Base-by-base conservation (phyloP, 2,113 vertebrate species). In the Xiphophorus maculatus region DNA sequence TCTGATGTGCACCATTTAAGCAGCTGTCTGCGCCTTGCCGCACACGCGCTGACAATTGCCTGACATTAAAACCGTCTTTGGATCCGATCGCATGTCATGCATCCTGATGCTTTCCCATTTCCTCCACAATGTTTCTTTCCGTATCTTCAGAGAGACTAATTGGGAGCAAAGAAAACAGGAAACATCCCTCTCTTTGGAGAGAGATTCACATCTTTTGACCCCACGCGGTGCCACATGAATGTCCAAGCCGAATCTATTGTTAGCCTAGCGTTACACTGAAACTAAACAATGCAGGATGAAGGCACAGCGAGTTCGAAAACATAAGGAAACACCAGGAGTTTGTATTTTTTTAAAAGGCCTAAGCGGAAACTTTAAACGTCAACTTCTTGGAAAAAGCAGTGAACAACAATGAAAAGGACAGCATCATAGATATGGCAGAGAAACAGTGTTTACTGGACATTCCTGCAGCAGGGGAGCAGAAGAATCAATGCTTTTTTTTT, bases 181-280 rank as follows among this genome's bases (percentile, higher is more conserved):
- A 87, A 66, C 8, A 71, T 40, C 69, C 5, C 6, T 70, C 67
- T 76, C 51, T 66, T 22, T 62, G 22, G 63, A 5, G 71, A 4
- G 73, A 81, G 82, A 86, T 86, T 54, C 75, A 60, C 9, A 87
- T 81, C 81, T 40, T 27, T 7, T 60, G 74, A 73, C 44, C 73
- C 79, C 79, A 25, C n/a, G 58, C 29, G 76, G 84, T 77, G 48
- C 60, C 32, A 66, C 60, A 40, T 68, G 42, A 66, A 65, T 8
- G 9, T 76, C 62, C 30, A 28, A 65, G 14, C 15, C 4, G 13
- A 44, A 65, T 35, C 73, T n/a, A 69, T 77, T 84, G 66, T 82
- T 69, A 27, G 61, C 13, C 42, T 28, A 12, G 61, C 64, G 8
- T 22, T 22, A 63, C 28, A 44, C 64, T 69, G 1, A 0, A 65